Base-by-base conservation (phyloP, 2,797 vertebrate species). In the Centroberyx gerrardi region DNA sequence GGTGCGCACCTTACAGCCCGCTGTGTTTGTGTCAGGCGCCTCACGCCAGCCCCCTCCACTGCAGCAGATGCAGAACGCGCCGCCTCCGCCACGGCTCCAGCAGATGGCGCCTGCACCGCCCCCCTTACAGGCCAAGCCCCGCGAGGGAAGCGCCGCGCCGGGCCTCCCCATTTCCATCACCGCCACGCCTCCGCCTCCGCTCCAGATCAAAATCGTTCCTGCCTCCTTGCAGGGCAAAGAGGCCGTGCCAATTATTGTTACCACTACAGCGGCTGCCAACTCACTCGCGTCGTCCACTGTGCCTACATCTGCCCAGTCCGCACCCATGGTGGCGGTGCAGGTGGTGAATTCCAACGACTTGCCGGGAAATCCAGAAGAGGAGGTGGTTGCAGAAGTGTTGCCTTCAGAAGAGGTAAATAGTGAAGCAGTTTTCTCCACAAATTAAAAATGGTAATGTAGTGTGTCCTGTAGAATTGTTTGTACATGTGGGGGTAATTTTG, bases 41-140 rank as follows among this genome's bases (percentile, higher is more conserved):
- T 68, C 85, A 5, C 96, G 94, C n/a, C 96, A 95, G 86, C 97
- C 97, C 0, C 97, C 97, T 0, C 97, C 97, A 0, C 95, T 97
- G 22, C 94, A 96, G 87, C 97, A 98, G 90, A 97, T 97, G 94
- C 97, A 97, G 93, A 95, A 93, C 8, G 94, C 96, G 0, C 95
- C 92, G 0, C 93, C 76, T 4, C 93, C 87, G 0, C 93, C 93
- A 0, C 87, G 92, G 54, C 93, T 94, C 27, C 94, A 94, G 85
- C 96, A 96, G 81, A 96, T 94, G 94, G 94, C 92, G 0, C 92
- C 95, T 0, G 94, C 96, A 0, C 97, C 97, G 0, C 97, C 97
- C 0, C 97, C 96, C 0, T 88, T 98, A 17, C 97, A 96, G 88
- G 95, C 95, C 31, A 96, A 98, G 82, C 95, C 95, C 5, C 88